phyloP scores from a whole-genome alignment of 1,140 invertebrate genomes.

The Elymnias hypermnestra region DNA sequence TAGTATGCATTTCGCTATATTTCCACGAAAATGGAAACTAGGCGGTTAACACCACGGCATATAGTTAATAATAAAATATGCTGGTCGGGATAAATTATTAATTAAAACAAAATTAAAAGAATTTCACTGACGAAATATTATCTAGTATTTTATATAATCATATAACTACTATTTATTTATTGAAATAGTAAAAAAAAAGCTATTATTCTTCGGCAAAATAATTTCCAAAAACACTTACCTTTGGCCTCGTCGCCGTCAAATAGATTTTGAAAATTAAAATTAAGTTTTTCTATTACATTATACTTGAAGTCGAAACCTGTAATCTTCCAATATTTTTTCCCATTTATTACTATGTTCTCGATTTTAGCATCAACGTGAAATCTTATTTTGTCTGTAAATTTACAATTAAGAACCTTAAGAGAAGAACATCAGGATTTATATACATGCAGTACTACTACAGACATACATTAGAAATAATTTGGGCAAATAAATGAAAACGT shows the following conservation, averaged over 20 bases:
- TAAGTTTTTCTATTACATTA: neutral
- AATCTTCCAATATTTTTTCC: neutral
- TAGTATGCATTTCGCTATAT: too few species aligned
- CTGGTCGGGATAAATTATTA: too few species aligned
- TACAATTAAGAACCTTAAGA: neutral
- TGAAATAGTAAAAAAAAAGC: too few species aligned
- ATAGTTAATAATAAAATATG: too few species aligned
- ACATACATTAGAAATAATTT: neutral
- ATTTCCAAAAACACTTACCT: neutral
- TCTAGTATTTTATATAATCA: too few species aligned
- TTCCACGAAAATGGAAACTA: too few species aligned
- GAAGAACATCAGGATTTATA: neutral
- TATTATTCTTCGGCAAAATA: too few species aligned
- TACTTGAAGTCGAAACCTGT: conserved; percentile 1
- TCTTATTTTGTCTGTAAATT: neutral
- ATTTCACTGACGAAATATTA: too few species aligned
- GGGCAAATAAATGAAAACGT: too few species aligned
- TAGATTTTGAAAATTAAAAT: neutral
- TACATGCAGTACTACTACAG: neutral
- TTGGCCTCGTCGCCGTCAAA: neutral
- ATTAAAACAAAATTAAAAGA: too few species aligned
- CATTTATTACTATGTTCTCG: neutral
- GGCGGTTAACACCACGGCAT: too few species aligned
- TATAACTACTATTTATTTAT: too few species aligned
- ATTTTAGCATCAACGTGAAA: neutral